Percentiles rank a stretch among this genome's conserved stretches.
These are phyloP conservation scores for Eupleurogrammus muticus DNA, from an alignment of 2,797 vertebrate species.

Conservation along the genomic window DNA sequence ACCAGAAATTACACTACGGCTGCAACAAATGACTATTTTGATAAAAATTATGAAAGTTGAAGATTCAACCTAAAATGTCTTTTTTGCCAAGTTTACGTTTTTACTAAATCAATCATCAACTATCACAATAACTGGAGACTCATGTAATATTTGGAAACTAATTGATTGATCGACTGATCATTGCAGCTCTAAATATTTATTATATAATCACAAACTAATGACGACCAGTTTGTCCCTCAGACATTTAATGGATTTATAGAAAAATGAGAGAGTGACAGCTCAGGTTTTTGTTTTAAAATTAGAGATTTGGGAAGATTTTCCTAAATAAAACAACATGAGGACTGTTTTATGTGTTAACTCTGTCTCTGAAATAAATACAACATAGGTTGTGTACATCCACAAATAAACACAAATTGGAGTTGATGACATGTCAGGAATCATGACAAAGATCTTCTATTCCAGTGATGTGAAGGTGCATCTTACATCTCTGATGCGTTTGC, in stretches of 20 bases:
- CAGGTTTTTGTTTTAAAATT: background rate
- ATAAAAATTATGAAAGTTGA: too few relatives aligned
- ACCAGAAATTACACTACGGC: too few relatives aligned
- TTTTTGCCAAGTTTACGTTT: too few relatives aligned
- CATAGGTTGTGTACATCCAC: background rate
- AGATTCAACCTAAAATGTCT: too few relatives aligned
- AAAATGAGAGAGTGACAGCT: constrained; percentile 1
- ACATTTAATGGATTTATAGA: background rate
- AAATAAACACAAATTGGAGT: background rate
- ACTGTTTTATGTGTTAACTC: too few relatives aligned
- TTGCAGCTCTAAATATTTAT: background rate
- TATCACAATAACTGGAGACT: too few relatives aligned
- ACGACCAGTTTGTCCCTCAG: constrained; percentile 1
- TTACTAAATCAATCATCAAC: too few relatives aligned
- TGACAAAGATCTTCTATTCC: background rate
- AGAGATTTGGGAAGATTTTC: background rate
- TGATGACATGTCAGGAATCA: background rate
- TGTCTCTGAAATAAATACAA: too few relatives aligned
- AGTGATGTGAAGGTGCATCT: background rate
- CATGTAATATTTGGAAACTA: too few relatives aligned
- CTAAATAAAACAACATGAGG: too few relatives aligned
- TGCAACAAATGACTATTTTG: too few relatives aligned
- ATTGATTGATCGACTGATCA: too few relatives aligned
- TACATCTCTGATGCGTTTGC: background rate
- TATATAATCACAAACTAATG: background rate